Evolutionary conservation across 2,888 invertebrate genomes (phyloP).

Genomic region (Oasisia sp.): DNA sequence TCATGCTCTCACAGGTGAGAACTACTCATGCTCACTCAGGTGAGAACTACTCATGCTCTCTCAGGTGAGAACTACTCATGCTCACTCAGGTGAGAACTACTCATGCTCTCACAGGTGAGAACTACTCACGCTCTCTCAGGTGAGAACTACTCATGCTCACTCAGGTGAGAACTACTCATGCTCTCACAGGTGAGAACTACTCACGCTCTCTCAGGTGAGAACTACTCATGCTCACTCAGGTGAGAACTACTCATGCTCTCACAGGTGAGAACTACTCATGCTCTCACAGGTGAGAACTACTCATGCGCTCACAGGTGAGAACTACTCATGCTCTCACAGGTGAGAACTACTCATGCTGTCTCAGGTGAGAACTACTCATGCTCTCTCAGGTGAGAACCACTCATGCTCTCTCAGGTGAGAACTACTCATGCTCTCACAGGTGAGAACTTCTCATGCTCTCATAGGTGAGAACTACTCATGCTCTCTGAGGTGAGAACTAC

Average conservation of each 20-base stretch:
- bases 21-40: too few relatives aligned
- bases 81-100: slow-evolving; percentile 54
- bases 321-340: slow-evolving; percentile 48
- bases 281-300: too few relatives aligned
- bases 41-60: too few relatives aligned
- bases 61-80: slow-evolving; percentile 51
- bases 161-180: too few relatives aligned
- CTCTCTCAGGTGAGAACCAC: too few relatives aligned
- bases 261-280: too few relatives aligned
- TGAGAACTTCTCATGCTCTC: slow-evolving; percentile 37
- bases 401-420: too few relatives aligned
- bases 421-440: slow-evolving; percentile 46
- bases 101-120: neutral
- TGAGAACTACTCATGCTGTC: slow-evolving; percentile 36
- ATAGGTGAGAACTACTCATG: slow-evolving; percentile 53
- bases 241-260: too few relatives aligned
- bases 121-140: too few relatives aligned
- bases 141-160: too few relatives aligned
- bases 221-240: neutral
- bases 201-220: slow-evolving; percentile 53
- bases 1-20: too few relatives aligned
- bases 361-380: neutral
- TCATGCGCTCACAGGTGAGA: slow-evolving; percentile 50
- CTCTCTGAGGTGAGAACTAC: neutral
- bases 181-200: slow-evolving; percentile 50